Base-by-base conservation (phyloP, 2,888 invertebrate genomes). In the Xestia sexstrigata region DNA sequence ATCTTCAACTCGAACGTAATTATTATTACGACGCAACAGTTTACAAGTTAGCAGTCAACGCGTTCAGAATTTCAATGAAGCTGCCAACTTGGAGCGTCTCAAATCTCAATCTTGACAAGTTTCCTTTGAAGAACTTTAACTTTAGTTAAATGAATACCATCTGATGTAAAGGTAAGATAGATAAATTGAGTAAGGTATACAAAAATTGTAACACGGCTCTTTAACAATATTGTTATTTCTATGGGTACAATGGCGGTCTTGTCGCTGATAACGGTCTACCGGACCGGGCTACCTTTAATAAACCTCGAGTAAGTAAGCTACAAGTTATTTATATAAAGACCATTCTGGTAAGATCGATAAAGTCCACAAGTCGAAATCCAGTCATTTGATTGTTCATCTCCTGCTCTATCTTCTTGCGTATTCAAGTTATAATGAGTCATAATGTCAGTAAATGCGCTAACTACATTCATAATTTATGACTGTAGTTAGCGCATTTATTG, bases 51-150 rank as follows among this genome's bases (percentile, higher is more conserved):
- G 17, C 55, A 58, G 26, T 58, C n/a, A n/a, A 26, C 26, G 20
- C 42, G 47, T 62, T 49, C 17, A 75, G 60, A 82, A 78, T 78
- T 70, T 58, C 47, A 78, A 74, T 83, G 35, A 75, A 74, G 13
- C 62, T 60, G 6, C 47, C 6, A 63, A 71, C n/a, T 74, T 67
- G n/a, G n/a, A 55, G 42, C 58, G 42, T 26, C 42, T 68, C 63
- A 60, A 42, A 70, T 73, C 42, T 26, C 20, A 66, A 72, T 13
- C 26, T 62, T 35, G 23, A 4, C 11, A 0, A 58, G n/a, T 45
- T 58, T 23, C 4, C 17, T 45, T 77, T 0, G 11, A 49, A 39
- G 47, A 78, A 55, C 15, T 63, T 65, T 30, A 42, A 47, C n/a
- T 65, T n/a, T 3, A 20, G n/a, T 42, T n/a, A 39, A 75, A 35